Evolutionary conservation across 2,888 invertebrate genomes (phyloP).

Genomic region (Leucophenga maculata): DNA sequence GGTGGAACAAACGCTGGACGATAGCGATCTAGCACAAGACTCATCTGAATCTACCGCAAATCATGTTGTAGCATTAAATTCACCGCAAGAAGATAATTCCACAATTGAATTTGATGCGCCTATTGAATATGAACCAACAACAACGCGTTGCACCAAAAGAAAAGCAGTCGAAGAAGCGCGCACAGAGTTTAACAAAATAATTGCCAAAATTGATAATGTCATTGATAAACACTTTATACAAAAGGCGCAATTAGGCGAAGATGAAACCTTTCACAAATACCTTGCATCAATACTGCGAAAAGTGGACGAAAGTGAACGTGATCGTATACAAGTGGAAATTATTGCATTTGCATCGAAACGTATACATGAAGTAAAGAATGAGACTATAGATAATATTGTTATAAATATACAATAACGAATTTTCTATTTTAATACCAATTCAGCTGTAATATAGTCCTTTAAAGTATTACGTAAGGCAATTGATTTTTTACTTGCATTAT

Average conservation of each 20-base stretch:
- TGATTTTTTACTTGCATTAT: not conserved
- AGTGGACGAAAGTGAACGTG: not conserved
- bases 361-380: not conserved
- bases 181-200: not conserved
- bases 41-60: not conserved
- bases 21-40: not conserved
- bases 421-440: not conserved
- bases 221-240: not conserved
- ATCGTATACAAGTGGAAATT: not conserved
- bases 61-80: too few species aligned
- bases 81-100: not conserved
- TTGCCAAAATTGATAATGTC: not conserved
- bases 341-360: slow-evolving; percentile 7
- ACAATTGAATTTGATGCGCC: slow-evolving; percentile 6
- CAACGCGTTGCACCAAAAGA: not conserved
- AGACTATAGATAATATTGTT: not conserved
- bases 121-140: not conserved
- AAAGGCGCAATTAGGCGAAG: not conserved
- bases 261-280: not conserved
- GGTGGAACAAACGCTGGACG: not conserved
- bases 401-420: not conserved
- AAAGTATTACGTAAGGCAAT: not conserved
- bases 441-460: not conserved
- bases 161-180: slow-evolving; percentile 4
- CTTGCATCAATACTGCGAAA: not conserved